Evolutionary conservation across 1,140 invertebrate species (phyloP).

Genomic region (Homalodisca vitripennis): DNA sequence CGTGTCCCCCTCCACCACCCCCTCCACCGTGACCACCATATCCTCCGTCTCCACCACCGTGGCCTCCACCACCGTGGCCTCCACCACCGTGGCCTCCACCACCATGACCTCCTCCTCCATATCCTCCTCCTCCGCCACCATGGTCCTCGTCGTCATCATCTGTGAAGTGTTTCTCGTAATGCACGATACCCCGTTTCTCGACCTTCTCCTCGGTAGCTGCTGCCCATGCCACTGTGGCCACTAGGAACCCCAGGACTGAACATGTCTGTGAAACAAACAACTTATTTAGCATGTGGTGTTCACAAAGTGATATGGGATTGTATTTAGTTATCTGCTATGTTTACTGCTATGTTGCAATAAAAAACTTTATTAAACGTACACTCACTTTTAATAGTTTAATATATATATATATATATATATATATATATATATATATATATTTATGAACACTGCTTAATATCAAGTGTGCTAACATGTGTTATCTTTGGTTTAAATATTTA

Average conservation of each 20-base stretch:
- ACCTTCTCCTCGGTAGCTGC: background rate
- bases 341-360: too few species aligned
- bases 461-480: too few species aligned
- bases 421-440: too few species aligned
- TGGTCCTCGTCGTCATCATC: background rate
- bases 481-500: too few species aligned
- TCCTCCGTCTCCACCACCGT: conserved; percentile 13
- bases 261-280: background rate
- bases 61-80: background rate
- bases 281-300: too few species aligned
- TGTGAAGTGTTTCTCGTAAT: conserved; percentile 9
- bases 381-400: too few species aligned
- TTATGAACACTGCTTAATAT: too few species aligned
- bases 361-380: too few species aligned
- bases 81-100: background rate
- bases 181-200: background rate
- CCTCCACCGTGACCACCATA: conserved; percentile 11
- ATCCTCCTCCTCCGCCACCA: background rate
- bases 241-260: background rate
- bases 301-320: too few species aligned
- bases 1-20: background rate
- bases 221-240: background rate
- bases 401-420: too few species aligned
- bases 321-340: too few species aligned
- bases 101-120: background rate